These are phyloP conservation scores for Pipa parva DNA, from an alignment of 2,113 vertebrate genomes.

Conservation along the genomic window DNA sequence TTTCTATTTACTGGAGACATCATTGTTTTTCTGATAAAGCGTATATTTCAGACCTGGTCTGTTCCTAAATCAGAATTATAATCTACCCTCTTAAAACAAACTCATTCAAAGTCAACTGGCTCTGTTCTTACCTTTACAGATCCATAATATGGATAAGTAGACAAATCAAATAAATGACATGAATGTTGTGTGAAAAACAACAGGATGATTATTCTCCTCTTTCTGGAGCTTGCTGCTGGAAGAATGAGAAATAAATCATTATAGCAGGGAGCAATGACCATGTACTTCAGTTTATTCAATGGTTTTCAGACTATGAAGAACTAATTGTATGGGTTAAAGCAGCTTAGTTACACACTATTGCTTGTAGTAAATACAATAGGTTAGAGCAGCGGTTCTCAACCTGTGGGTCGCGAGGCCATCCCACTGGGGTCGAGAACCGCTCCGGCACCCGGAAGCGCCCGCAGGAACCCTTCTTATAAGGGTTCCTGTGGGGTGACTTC, in stretches of 20 bases:
- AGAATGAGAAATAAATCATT: slow-evolving; percentile 35
- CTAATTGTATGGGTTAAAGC: slow-evolving; percentile 5
- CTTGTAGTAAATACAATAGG: neutral
- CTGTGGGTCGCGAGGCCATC: neutral
- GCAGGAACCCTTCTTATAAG: too few relatives aligned
- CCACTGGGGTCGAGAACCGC: neutral
- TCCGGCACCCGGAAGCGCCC: too few relatives aligned
- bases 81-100: neutral
- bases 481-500: too few relatives aligned
- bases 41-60: neutral
- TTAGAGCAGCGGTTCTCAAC: neutral
- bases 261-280: neutral
- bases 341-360: neutral
- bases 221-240: slow-evolving; percentile 28
- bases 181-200: slow-evolving; percentile 29
- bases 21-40: neutral
- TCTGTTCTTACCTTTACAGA: slow-evolving; percentile 1
- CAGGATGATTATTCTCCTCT: slow-evolving; percentile 33
- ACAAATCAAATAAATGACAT: slow-evolving; percentile 38
- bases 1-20: neutral
- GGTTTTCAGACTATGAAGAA: slow-evolving; percentile 10
- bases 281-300: slow-evolving; percentile 29
- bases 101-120: slow-evolving; percentile 3
- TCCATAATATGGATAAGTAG: slow-evolving; percentile 29
- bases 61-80: neutral